phyloP scores from a whole-genome alignment of 2,113 vertebrate genomes.

The Oxyura jamaicensis region DNA sequence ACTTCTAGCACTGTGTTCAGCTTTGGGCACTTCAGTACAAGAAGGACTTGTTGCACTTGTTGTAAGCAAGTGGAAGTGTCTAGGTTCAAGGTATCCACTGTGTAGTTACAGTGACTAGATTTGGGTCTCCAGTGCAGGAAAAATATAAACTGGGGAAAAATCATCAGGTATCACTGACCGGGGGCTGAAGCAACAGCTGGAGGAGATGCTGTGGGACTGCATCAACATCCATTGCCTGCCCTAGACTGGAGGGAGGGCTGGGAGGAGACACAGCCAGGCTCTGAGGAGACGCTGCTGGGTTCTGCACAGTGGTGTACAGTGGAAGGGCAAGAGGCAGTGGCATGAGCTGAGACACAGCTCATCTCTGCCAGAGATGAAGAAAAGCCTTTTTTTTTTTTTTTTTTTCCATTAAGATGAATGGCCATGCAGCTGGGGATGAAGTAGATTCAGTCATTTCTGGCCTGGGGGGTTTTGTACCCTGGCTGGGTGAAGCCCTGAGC shows the following conservation, averaged over 20 bases:
- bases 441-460: rapidly evolving
- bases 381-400: not conserved
- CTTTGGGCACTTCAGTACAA: too few relatives aligned
- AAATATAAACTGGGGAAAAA: not conserved
- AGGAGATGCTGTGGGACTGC: not conserved
- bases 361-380: not conserved
- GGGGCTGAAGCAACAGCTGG: rapidly evolving
- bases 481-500: rapidly evolving
- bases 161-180: not conserved
- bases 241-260: rapidly evolving
- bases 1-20: too few relatives aligned
- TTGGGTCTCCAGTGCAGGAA: not conserved
- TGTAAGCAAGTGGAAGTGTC: too few relatives aligned
- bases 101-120: not conserved
- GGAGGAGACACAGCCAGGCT: not conserved
- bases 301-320: rapidly evolving
- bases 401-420: rapidly evolving
- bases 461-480: not conserved
- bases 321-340: not conserved
- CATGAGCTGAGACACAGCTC: not conserved
- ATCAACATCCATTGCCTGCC: rapidly evolving
- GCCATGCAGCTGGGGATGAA: rapidly evolving
- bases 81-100: not conserved
- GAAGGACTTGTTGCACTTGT: too few relatives aligned
- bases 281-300: not conserved